phyloP scores from a whole-genome alignment of 35 echinoderm and acorn worm genomes.

The Acanthaster planci region DNA sequence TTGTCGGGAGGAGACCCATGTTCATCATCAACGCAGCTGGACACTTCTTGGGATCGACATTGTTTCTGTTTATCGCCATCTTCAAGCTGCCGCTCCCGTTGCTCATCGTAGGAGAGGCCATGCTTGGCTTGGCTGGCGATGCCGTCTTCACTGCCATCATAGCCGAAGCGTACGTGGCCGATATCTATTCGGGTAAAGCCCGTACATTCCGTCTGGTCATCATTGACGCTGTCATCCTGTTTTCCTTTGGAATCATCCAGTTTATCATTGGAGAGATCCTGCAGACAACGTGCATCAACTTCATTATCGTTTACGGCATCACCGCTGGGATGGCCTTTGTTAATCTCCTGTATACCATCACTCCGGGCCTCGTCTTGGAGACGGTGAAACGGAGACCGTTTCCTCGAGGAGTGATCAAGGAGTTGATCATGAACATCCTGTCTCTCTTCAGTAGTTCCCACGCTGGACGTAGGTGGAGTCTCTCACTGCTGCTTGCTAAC shows the following conservation, averaged over 20 bases:
- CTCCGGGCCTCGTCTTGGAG: slow-evolving; percentile 30
- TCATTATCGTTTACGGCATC: slow-evolving; percentile 21
- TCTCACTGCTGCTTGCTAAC: not conserved
- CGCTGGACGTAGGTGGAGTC: not conserved
- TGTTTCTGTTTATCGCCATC: slow-evolving; percentile 38
- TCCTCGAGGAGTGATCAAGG: not conserved
- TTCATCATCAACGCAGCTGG: slow-evolving; percentile 41
- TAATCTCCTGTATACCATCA: slow-evolving; percentile 29
- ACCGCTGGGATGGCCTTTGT: slow-evolving; percentile 25
- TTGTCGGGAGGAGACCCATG: slow-evolving; percentile 51
- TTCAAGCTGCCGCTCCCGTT: slow-evolving; percentile 22
- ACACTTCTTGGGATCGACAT: slow-evolving; percentile 26
- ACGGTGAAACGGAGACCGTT: not conserved
- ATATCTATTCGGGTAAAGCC: slow-evolving; percentile 21
- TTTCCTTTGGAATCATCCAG: slow-evolving; percentile 47
- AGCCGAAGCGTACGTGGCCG: slow-evolving; percentile 40
- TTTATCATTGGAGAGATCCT: slow-evolving; percentile 27
- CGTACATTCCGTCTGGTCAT: slow-evolving; percentile 19
- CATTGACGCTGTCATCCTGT: not conserved
- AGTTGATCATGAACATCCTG: not conserved
- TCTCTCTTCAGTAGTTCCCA: slow-evolving; percentile 2
- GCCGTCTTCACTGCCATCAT: slow-evolving; percentile 6
- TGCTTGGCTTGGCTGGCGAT: slow-evolving; percentile 44
- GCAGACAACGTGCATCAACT: slow-evolving; percentile 32
- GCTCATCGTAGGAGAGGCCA: slow-evolving; percentile 25